Evolutionary conservation across 1,140 invertebrate species (phyloP).

Genomic region (Heliconius himera): DNA sequence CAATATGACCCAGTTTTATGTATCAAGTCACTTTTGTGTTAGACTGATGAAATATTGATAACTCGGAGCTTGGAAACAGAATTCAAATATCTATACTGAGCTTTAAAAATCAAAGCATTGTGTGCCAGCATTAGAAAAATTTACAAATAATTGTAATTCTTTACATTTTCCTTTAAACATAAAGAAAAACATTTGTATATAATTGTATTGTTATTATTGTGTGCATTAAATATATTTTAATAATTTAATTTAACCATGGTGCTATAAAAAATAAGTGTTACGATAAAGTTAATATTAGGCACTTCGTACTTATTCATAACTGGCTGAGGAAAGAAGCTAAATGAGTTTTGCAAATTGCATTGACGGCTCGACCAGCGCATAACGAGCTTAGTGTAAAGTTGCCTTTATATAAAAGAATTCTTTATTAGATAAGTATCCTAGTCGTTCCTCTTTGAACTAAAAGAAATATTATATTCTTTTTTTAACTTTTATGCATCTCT

Average conservation of each 20-base stretch:
- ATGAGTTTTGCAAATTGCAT: conserved; percentile 10
- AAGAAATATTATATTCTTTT: background rate
- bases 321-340: background rate
- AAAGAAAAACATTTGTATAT: too few relatives aligned
- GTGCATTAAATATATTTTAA: too few relatives aligned
- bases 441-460: background rate
- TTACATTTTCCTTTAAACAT: too few relatives aligned
- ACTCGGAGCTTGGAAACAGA: background rate
- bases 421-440: conserved; percentile 10
- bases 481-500: background rate
- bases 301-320: background rate
- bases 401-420: background rate
- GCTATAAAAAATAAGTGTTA: too few relatives aligned
- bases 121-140: too few relatives aligned
- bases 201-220: too few relatives aligned
- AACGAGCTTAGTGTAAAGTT: conserved; percentile 11
- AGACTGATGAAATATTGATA: conserved; percentile 2
- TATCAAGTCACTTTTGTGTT: conserved; percentile 1
- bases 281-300: background rate
- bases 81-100: too few relatives aligned
- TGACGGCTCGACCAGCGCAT: conserved; percentile 13
- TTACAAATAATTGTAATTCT: too few relatives aligned
- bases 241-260: too few relatives aligned
- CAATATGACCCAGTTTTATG: conserved; percentile 1
- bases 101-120: too few relatives aligned